Evolutionary conservation across 2,888 invertebrate species (phyloP), one percentile per base, ranked within the genome.

Genomic region (Zonitis immaculata): DNA sequence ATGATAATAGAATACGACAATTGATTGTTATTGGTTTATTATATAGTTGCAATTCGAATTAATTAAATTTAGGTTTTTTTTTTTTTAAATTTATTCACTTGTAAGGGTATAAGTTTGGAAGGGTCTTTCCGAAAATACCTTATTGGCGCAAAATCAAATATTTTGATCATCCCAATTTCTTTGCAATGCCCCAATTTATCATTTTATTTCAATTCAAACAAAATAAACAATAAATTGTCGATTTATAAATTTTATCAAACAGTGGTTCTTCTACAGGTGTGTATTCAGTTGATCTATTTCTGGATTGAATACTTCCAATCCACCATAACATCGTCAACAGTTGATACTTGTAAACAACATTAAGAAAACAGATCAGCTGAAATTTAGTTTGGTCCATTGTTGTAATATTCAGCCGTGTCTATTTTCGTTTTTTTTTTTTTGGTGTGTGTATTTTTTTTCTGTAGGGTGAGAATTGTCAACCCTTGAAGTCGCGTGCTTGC

Each of bases 381-480:
- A 75, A 75, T 74, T 73, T 71, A 73, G 74, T 75, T 74, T 72
- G 61, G 62, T 67, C 66, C 67, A 67, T 74, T 73, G n/a, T n/a
- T n/a, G 73, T 73, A 74, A 74, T 73, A 73, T 73, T 70, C 72
- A 57, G 28, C 30, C 20, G 46, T 28, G n/a, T n/a, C n/a, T n/a
- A n/a, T n/a, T n/a, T n/a, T n/a, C n/a, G n/a, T n/a, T n/a, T n/a
- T n/a, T 46, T 14, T 26, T 16, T 11, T 16, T 6, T 32, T 4
- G 14, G 26, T 46, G 28, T 30, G 14, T 27, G 12, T 42, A 47
- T 65, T 63, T 64, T 64, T 63, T n/a, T n/a, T n/a, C n/a, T 22
- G 22, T 22, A 22, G 60, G 51, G 61, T 60, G 60, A 56, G 60
- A 61, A 54, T 60, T 66, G 66, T 66, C 66, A 65, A 60, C 61